Conservation (phyloP, 2,113 vertebrate species). For the Xiphophorus hellerii region DNA sequence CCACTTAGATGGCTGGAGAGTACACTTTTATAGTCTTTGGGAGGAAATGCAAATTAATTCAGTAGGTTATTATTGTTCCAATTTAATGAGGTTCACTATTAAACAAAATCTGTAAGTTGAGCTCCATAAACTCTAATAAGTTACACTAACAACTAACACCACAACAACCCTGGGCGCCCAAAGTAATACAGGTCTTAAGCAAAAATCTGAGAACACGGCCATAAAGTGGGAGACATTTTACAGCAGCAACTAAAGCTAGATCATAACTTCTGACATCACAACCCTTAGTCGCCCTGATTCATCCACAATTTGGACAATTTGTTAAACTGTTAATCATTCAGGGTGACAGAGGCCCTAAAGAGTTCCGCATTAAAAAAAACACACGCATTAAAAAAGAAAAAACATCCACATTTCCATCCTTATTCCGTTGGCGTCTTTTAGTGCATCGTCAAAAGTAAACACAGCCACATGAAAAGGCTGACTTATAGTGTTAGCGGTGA, state of each 20-base stretch:
- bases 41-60: slow-evolving; percentile 23
- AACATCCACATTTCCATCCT: slow-evolving; percentile 69
- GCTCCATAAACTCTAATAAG: slow-evolving; percentile 1
- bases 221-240: slow-evolving; percentile 75
- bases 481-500: slow-evolving; percentile 59
- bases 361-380: slow-evolving; percentile 50
- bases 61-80: slow-evolving; percentile 26
- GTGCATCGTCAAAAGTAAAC: slow-evolving; percentile 80
- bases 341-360: slow-evolving; percentile 66
- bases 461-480: slow-evolving; percentile 77
- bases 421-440: slow-evolving; percentile 77
- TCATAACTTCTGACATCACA: slow-evolving; percentile 74
- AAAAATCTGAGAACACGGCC: slow-evolving; percentile 56
- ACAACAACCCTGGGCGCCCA: slow-evolving; percentile 30
- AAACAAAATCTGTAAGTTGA: slow-evolving; percentile 5
- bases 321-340: slow-evolving; percentile 74
- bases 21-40: slow-evolving; percentile 42
- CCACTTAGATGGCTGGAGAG: slow-evolving; percentile 13
- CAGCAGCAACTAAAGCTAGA: slow-evolving; percentile 73
- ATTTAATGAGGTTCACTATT: slow-evolving; percentile 9
- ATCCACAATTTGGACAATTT: slow-evolving; percentile 82
- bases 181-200: slow-evolving; percentile 45
- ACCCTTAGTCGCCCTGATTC: slow-evolving; percentile 67
- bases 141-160: slow-evolving; percentile 24
- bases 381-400: slow-evolving; percentile 17